These are phyloP conservation scores for Diuraphis noxia DNA, from an alignment of 1,140 invertebrate genomes.

Conservation along the genomic window DNA sequence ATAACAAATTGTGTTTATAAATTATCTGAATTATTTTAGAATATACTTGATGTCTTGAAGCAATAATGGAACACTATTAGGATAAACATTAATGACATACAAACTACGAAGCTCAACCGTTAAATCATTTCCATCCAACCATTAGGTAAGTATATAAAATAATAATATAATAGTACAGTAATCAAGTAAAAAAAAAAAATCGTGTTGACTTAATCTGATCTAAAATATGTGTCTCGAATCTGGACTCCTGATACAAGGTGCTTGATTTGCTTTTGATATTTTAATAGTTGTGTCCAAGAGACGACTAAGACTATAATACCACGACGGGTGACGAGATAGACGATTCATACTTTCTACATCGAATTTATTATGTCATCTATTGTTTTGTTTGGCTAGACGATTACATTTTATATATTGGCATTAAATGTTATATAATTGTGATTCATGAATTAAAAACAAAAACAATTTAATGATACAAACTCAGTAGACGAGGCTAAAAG, in stretches of 20 bases:
- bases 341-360: background rate
- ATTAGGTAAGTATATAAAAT: background rate
- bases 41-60: background rate
- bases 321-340: background rate
- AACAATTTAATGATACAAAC: background rate
- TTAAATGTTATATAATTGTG: background rate
- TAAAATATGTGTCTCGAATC: background rate
- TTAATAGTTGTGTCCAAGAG: background rate
- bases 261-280: background rate
- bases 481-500: background rate
- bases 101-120: background rate
- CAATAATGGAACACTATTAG: background rate
- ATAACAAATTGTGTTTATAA: slow-evolving; percentile 18
- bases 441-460: background rate
- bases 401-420: background rate
- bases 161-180: background rate
- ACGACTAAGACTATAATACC: background rate
- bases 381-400: background rate
- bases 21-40: slow-evolving; percentile 20
- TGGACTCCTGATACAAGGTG: background rate
- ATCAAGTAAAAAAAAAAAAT: background rate
- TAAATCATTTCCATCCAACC: background rate
- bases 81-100: background rate
- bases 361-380: background rate
- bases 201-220: background rate